Evolutionary conservation across 2,888 invertebrate species (phyloP), one percentile per base, ranked within the genome.

Genomic region (Elegia similella): DNA sequence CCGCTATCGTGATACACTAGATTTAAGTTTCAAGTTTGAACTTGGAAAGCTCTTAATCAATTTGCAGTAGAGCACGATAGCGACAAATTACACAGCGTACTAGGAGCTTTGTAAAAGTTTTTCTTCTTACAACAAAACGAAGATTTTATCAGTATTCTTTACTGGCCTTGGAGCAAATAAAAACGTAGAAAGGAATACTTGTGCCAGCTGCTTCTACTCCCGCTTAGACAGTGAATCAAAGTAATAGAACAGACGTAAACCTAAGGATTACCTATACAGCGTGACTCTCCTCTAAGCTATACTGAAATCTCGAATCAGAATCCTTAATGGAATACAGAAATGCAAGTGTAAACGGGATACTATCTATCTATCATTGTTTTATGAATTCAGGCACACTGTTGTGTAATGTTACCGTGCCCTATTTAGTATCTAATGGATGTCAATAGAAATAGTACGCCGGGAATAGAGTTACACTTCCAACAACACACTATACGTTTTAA

Each of bases 381-480:
- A 12, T n/a, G n/a, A 12, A 38, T 12, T 7, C 38, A 12, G 12
- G 38, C n/a, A 12, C 23, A 46, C 44, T 16, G 44, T 44, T 46
- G 12, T 52, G 52, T 42, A 44, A 30, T 54, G 54, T 54, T 42
- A 65, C 71, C 63, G 63, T 69, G 69, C 70, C 69, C 71, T 50
- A 73, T 70, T 75, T 72, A 69, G 73, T 75, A 74, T 75, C 70
- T 87, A 87, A 89, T 89, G 89, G 88, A 80, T 80, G 88, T 89
- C 88, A 89, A 88, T 89, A 88, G 88, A 81, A 88, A 88, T 78
- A 76, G 77, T 72, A 88, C 75, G 82, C 84, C 74, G 68, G 69
- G 86, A 84, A 83, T 88, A 78, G 76, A 81, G 81, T 88, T 83
- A 87, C 88, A 69, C 70, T 70, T 70, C 76, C 80, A 71, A 72